These are phyloP conservation scores for Ctenosaura bakeri DNA, from an alignment of 2,797 vertebrate species.

Conservation along the genomic window DNA sequence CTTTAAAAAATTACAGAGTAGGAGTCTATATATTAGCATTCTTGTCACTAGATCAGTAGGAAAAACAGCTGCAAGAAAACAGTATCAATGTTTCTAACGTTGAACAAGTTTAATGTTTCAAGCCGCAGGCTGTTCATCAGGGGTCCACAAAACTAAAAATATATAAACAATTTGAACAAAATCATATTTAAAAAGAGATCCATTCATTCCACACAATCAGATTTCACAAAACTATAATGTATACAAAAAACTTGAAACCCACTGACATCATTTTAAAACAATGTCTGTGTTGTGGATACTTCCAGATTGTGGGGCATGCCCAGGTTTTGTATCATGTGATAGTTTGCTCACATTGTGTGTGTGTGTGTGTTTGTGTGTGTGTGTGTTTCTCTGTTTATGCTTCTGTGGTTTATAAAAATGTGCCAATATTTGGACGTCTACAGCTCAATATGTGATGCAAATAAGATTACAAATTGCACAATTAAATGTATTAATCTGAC, in stretches of 20 bases:
- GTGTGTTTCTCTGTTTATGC: not conserved
- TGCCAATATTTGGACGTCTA: not conserved
- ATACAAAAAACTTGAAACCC: constrained; percentile 29
- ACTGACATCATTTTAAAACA: constrained; percentile 34
- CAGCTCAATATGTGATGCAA: not conserved
- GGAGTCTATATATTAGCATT: not conserved
- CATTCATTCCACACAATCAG: constrained; percentile 20
- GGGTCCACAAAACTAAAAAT: constrained; percentile 24
- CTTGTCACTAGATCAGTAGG: constrained; percentile 10
- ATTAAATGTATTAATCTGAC: constrained; percentile 1
- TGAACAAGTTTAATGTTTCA: constrained; percentile 37
- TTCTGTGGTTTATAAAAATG: not conserved
- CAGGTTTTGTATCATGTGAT: not conserved
- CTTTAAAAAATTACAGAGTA: too few relatives aligned
- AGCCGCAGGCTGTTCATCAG: constrained; percentile 19
- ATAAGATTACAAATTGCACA: not conserved
- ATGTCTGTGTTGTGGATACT: constrained; percentile 16
- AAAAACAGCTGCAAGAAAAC: constrained; percentile 29
- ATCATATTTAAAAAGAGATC: constrained; percentile 7
- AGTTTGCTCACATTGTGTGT: not conserved
- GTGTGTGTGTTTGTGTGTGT: not conserved
- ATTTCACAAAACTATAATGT: constrained; percentile 15
- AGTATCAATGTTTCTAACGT: constrained; percentile 19
- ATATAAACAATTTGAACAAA: constrained; percentile 16
- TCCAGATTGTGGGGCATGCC: not conserved